Evolutionary conservation across 2,113 vertebrate species (phyloP), one percentile per base, ranked within the genome.

Genomic region (Orycteropus afer): DNA sequence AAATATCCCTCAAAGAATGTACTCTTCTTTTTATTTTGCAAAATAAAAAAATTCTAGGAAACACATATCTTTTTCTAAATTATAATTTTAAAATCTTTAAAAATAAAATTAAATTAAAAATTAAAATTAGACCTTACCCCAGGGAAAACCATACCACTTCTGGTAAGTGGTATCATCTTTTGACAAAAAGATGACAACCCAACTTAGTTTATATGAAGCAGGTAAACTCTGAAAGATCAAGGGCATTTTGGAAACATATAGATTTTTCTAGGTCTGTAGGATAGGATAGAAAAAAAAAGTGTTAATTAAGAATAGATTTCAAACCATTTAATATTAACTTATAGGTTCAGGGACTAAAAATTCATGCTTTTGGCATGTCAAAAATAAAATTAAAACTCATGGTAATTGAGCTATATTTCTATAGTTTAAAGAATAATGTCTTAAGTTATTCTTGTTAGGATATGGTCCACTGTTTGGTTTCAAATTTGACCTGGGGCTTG

Each of bases 31-130:
- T 76, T 18, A 74, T 82, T 89, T 65, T 32, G 90, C 29, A 53
- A 22, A 42, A 55, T 27, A 1, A 71, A 37, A 74, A 89, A 83
- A 67, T 67, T 34, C 10, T 18, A 91, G 57, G 78, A 76, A 86
- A 8, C 2, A 37, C 9, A 0, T n/a, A 34, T 40, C 23, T 89
- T 71, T 85, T 63, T 29, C 83, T 79, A 57, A 83, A 13, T 76
- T 96, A 51, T 94, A 76, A 91, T 32, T 80, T 76, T 92, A 20
- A 88, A 76, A 17, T 61, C 11, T 45, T 83, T 89, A 65, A 12
- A 53, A 11, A 11, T 53, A 53, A 53, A n/a, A n/a, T 65, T 81
- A 40, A 37, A 69, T 12, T 17, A 37, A 67, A 87, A 59, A 77
- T 84, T 32, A 88, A 71, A 87, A 14, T 79, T 71, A 76, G 47